Evolutionary conservation across 2,888 invertebrate species (phyloP).

Genomic region (Philopedon plagiatum): DNA sequence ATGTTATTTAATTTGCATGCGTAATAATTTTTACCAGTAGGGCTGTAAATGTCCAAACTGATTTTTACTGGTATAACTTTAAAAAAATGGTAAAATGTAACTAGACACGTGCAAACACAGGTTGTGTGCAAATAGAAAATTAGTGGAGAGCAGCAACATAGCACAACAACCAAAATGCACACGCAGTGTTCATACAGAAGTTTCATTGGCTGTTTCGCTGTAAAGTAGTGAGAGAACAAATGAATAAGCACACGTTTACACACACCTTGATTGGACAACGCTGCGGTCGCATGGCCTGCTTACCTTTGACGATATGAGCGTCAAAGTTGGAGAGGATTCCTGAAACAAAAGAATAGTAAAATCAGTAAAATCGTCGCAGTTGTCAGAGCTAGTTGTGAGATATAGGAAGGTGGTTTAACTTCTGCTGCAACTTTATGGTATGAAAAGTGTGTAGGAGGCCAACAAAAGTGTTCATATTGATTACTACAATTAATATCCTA

Average conservation of each 20-base stretch:
- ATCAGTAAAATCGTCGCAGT: slow-evolving; percentile 14
- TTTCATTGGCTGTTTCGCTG: slow-evolving; percentile 41
- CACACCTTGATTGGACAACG: slow-evolving; percentile 70
- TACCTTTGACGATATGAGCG: slow-evolving; percentile 85
- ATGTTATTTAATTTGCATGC: too few species aligned
- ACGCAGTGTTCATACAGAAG: slow-evolving; percentile 24
- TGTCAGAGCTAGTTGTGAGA: not conserved
- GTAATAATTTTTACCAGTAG: too few species aligned
- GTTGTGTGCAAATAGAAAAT: slow-evolving; percentile 26
- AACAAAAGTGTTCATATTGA: too few species aligned
- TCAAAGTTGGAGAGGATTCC: slow-evolving; percentile 85
- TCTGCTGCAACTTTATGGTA: too few species aligned
- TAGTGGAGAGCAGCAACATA: slow-evolving; percentile 26
- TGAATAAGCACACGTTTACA: slow-evolving; percentile 59
- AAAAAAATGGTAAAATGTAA: slow-evolving; percentile 1
- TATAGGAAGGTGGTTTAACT: not conserved
- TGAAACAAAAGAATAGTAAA: slow-evolving; percentile 72
- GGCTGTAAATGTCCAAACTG: too few species aligned
- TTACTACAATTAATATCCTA: too few species aligned
- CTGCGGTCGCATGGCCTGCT: slow-evolving; percentile 72
- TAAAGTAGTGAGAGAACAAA: slow-evolving; percentile 43
- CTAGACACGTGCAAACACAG: slow-evolving; percentile 17
- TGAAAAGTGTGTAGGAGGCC: too few species aligned
- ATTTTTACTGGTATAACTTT: too few species aligned
- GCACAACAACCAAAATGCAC: slow-evolving; percentile 48